Evolutionary conservation across 2,113 vertebrate genomes (phyloP), one percentile per base, ranked within the genome.

Genomic region (Atherinomorus stipes): DNA sequence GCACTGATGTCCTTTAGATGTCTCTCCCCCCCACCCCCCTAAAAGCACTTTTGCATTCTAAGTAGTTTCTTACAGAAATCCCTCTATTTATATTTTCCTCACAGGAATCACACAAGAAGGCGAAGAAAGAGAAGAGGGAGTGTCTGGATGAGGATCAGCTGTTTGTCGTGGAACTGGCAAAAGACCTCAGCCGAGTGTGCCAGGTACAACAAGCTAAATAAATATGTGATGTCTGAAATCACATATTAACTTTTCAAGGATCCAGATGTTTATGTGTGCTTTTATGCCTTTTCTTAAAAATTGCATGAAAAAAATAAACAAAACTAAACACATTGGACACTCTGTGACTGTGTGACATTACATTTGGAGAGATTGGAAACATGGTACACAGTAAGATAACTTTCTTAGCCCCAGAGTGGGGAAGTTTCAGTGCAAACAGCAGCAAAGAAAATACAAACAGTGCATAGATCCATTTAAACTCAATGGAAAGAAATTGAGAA

Each of bases 71-170:
- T 11, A 34, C 15, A 37, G 19, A 68, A 23, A 50, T 11, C 21
- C 40, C 3, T 66, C 45, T 1, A 16, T 60, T 68, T 26, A 31
- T 42, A 2, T 57, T 66, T 7, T n/a, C 3, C 7, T 11, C n/a
- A 2, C 76, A 95, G 94, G 93, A 94, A 47, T 88, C 91, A 4
- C 91, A 83, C 52, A 92, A 89, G 71, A 91, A 81, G 26, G 74
- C 78, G 2, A 88, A 85, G 40, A 87, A 76, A 70, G 93, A 92
- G 44, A 93, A 93, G 74, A 51, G 31, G 51, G 90, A 92, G 59
- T 77, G 89, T 7, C 81, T 94, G 82, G 92, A 93, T 23, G 93
- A 94, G 54, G 92, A 90, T 61, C 94, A 95, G 81, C 76, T 92
- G 75, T 94, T 95, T 63, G 34, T 95, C 42, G 76, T 89, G 72